A percentile compares a stretch with the other conserved stretches of the same genome.
Conservation (phyloP, 2,113 vertebrate species). For the Vanacampus margaritifer region DNA sequence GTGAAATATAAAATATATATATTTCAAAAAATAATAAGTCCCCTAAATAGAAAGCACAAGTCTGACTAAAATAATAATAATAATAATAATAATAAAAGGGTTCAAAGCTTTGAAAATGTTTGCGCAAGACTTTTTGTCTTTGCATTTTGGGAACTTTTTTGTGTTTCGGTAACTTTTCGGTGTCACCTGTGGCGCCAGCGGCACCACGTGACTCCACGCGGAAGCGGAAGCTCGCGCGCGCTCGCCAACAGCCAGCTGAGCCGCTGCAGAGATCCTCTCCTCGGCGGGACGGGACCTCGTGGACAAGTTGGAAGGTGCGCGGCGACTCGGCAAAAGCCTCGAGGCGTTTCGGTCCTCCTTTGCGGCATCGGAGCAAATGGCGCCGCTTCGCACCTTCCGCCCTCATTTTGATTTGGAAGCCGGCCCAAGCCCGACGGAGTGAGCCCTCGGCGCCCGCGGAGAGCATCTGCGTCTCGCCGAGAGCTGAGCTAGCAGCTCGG, state of each 20-base stretch:
- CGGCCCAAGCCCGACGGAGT: constrained; percentile 15
- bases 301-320: neutral
- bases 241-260: constrained; percentile 66
- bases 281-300: neutral
- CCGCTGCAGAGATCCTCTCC: constrained; percentile 33
- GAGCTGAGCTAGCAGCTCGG: neutral
- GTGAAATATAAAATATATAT: too few species aligned
- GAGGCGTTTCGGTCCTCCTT: too few species aligned
- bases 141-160: too few species aligned
- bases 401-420: neutral
- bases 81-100: too few species aligned
- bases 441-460: constrained; percentile 1
- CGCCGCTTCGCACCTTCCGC: too few species aligned
- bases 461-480: neutral
- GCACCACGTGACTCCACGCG: constrained; percentile 61
- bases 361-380: too few species aligned
- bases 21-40: too few species aligned
- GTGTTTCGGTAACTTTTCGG: neutral
- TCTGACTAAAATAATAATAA: too few species aligned
- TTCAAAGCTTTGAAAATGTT: too few species aligned
- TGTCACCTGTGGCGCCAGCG: constrained; percentile 55
- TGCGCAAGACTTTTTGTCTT: too few species aligned
- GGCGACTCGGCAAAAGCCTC: too few species aligned
- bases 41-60: too few species aligned
- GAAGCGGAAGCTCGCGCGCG: constrained; percentile 63